These are phyloP conservation scores for Dynastes maya DNA, from an alignment of 2,888 invertebrate species.

Conservation along the genomic window DNA sequence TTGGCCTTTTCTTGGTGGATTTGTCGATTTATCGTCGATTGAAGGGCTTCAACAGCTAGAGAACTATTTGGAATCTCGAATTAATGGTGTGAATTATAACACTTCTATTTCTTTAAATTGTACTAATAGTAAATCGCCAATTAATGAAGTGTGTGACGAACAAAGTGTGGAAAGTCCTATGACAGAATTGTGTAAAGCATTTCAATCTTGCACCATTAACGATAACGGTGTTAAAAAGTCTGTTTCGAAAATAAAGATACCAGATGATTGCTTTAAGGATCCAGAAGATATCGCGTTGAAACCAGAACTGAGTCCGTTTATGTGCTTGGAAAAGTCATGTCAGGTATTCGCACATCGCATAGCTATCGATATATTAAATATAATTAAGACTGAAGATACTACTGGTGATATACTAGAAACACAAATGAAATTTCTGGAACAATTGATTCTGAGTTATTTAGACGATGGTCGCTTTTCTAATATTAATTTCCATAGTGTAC, in stretches of 20 bases:
- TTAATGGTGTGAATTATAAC: constrained; percentile 52
- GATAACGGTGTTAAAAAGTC: constrained; percentile 65
- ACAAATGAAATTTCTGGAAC: constrained; percentile 80
- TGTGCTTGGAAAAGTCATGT: constrained; percentile 76
- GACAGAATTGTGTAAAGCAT: constrained; percentile 75
- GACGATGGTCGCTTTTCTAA: constrained; percentile 77
- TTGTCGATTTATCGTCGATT: constrained; percentile 82
- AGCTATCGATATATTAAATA: constrained; percentile 73
- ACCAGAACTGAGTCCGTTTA: constrained; percentile 68
- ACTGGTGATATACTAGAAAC: constrained; percentile 76
- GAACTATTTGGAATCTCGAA: constrained; percentile 75
- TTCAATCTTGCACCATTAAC: constrained; percentile 74
- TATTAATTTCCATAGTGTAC: constrained; percentile 78
- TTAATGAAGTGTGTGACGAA: constrained; percentile 24
- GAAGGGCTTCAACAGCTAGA: constrained; percentile 86
- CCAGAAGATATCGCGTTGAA: constrained; percentile 30
- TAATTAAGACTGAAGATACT: constrained; percentile 70
- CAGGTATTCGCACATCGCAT: constrained; percentile 82
- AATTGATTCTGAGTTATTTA: constrained; percentile 80
- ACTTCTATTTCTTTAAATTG: constrained; percentile 7
- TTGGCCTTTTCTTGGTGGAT: constrained; percentile 91
- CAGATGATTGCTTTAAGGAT: constrained; percentile 37
- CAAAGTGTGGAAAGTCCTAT: constrained; percentile 66
- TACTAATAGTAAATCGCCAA: neutral
- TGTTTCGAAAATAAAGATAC: constrained; percentile 20